Percentiles rank a stretch among this genome's conserved stretches.
These are phyloP conservation scores for Heterohyrax brucei DNA, from an alignment of 2,797 vertebrate genomes.

Conservation along the genomic window DNA sequence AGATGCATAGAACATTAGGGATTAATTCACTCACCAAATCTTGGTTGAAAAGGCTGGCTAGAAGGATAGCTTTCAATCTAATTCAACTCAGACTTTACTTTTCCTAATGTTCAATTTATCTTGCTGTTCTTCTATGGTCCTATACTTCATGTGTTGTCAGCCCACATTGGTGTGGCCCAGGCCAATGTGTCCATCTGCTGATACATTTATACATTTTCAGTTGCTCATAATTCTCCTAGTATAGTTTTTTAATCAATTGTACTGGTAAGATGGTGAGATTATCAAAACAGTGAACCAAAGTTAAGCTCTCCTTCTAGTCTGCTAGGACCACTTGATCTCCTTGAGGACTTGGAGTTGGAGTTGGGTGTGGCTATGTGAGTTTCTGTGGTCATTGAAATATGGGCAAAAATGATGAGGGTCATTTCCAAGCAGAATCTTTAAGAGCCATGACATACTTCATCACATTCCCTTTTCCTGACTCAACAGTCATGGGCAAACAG, in stretches of 20 bases:
- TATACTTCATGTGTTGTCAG: background rate
- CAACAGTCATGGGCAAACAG: background rate
- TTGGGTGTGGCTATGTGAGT: background rate
- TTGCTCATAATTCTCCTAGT: slow-evolving; percentile 4
- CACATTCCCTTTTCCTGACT: background rate
- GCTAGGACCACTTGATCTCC: background rate
- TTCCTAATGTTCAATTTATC: background rate
- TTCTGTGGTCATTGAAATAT: slow-evolving; percentile 11
- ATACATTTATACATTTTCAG: background rate
- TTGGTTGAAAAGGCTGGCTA: background rate
- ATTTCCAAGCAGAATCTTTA: slow-evolving; percentile 43
- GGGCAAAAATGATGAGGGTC: background rate
- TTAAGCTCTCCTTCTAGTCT: background rate
- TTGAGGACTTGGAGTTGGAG: slow-evolving; percentile 3
- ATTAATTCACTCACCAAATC: background rate
- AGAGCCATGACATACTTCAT: background rate
- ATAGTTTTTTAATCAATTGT: background rate
- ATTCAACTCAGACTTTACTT: slow-evolving; percentile 4
- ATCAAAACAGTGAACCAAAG: background rate
- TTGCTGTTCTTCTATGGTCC: background rate
- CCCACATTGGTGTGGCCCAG: background rate
- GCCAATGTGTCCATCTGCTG: background rate
- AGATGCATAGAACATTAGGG: background rate
- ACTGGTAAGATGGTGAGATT: slow-evolving; percentile 29
- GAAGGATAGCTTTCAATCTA: background rate